Base-by-base conservation (phyloP, 2,797 vertebrate species). In the Acanthornis magna region DNA sequence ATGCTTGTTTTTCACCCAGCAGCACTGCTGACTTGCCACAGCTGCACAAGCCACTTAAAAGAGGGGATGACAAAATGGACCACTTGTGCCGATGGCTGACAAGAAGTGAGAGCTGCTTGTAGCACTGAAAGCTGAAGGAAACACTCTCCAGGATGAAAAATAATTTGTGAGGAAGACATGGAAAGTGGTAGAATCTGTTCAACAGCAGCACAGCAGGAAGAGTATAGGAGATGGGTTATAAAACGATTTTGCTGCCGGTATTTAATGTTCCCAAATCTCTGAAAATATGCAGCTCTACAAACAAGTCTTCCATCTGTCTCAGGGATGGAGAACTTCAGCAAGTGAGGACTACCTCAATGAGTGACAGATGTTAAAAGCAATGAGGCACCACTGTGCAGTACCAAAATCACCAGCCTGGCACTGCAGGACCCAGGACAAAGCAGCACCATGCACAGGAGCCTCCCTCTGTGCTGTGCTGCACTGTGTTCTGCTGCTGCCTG, bases 341-440 rank as follows among this genome's bases (percentile, higher is more conserved):
- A 60, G 55, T 5, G 25, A 65, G 45, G 51, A 18, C 63, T 17
- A 73, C 40, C 38, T 73, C 78, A 26, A 0, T 5, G 36, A 66
- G 38, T 34, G 62, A 36, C 36, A 26, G 40, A 30, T n/a, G 36
- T 15, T 22, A 40, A 60, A 47, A 73, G n/a, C 60, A 57, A 12
- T 2, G 10, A 61, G 42, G 67, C 20, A n/a, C 1, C 16, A 13
- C n/a, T 40, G 50, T 34, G 73, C 53, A 38, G 11, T 18, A 11
- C 40, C 0, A 0, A 40, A 32, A 29, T 51, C 60, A 18, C 62
- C 0, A 0, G 27, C 29, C 89, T 76, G 85, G 34, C 65, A 47
- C 38, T 0, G 5, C 42, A 6, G 34, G 38, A 4, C 10, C 17
- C 20, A 0, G 78, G 78, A 57, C 60, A 61, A 29, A 70, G 55